A percentile compares a stretch with the other conserved stretches of the same genome.
These are phyloP conservation scores for Polia nebulosa DNA, from an alignment of 2,888 invertebrate species.

Conservation along the genomic window DNA sequence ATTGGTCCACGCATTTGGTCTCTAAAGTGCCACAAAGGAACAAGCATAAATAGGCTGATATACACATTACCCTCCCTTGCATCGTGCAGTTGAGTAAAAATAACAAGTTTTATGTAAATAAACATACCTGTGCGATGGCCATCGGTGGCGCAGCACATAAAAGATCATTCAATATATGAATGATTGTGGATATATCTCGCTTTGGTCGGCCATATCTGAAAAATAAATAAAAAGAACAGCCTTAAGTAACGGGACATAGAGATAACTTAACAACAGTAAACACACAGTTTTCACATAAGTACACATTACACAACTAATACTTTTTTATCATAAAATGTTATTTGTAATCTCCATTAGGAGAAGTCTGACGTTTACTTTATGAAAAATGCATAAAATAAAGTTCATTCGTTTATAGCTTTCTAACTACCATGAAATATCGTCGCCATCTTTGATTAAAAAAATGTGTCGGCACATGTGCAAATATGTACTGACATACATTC, in stretches of 20 bases:
- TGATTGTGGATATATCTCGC: constrained; percentile 98
- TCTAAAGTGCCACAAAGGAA: no score
- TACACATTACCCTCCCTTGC: no score
- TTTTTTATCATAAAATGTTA: constrained; percentile 35
- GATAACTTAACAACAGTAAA: constrained; percentile 46
- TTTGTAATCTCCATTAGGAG: constrained; percentile 34
- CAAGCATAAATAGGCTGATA: no score
- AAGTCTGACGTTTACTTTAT: constrained; percentile 47
- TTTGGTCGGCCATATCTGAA: constrained; percentile 96
- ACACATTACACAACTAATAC: constrained; percentile 28
- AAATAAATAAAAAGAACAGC: constrained; percentile 57
- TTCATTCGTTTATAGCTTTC: constrained; percentile 23
- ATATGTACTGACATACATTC: constrained; percentile 50
- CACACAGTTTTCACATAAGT: constrained; percentile 39
- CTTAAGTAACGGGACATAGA: constrained; percentile 42
- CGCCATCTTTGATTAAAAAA: constrained; percentile 53
- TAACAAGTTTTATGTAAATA: constrained; percentile 1
- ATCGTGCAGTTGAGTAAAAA: no score
- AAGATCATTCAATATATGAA: constrained; percentile 98
- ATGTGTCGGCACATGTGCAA: constrained; percentile 56
- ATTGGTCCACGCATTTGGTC: no score
- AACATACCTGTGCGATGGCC: constrained; percentile 88
- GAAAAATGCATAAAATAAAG: constrained; percentile 35
- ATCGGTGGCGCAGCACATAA: constrained; percentile 96
- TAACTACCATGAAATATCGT: constrained; percentile 35